These are phyloP conservation scores for Mercenaria mercenaria DNA, from an alignment of 1,140 invertebrate species.

Conservation along the genomic window DNA sequence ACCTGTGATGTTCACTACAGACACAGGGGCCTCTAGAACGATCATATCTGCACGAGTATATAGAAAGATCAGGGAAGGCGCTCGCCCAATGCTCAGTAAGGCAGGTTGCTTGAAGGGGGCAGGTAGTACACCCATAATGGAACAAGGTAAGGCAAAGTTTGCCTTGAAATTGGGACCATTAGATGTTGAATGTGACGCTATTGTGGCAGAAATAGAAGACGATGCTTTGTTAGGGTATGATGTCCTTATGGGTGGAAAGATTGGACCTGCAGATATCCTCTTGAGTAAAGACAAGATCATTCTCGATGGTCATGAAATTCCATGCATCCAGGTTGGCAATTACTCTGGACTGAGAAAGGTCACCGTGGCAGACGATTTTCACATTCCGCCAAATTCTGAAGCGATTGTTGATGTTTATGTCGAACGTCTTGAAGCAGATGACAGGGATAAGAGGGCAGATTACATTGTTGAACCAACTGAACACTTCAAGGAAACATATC, in stretches of 20 bases:
- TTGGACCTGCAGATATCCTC: conserved; percentile 7
- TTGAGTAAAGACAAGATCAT: neutral
- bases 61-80: neutral
- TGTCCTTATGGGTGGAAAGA: neutral
- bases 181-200: neutral
- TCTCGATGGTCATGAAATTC: too few relatives aligned
- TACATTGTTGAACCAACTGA: neutral
- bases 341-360: neutral
- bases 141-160: neutral
- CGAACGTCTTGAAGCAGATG: too few relatives aligned
- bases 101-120: neutral
- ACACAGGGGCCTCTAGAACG: conserved; percentile 29
- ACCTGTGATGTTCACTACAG: conserved; percentile 28
- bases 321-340: neutral
- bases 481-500: too few relatives aligned
- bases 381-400: neutral
- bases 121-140: conserved; percentile 22
- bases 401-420: conserved; percentile 7
- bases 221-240: conserved; percentile 35
- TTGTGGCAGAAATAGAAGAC: conserved; percentile 48
- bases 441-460: too few relatives aligned
- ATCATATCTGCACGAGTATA: conserved; percentile 29
- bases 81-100: neutral
- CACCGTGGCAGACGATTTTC: conserved; percentile 3
- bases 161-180: neutral